A percentile compares a stretch with the other conserved stretches of the same genome.
Conservation (phyloP, 2,797 vertebrate species). For the Eulemur albifrons region DNA sequence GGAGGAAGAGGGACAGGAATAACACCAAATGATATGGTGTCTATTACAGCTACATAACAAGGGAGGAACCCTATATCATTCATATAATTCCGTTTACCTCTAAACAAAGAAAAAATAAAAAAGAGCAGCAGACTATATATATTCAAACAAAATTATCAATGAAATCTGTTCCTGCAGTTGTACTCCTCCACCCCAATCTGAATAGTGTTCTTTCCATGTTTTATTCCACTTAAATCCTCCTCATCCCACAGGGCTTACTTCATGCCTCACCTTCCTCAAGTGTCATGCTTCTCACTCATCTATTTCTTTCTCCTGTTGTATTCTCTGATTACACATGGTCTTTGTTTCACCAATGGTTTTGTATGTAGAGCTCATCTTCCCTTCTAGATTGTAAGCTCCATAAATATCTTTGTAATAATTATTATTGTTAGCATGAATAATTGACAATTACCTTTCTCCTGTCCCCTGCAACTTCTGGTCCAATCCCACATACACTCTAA, state of each 20-base stretch:
- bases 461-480: not conserved
- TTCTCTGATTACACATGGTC: not conserved
- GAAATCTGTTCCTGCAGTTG: not conserved
- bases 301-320: not conserved
- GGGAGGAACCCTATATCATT: not conserved
- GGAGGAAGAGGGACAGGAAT: not conserved
- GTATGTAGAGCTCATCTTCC: not conserved
- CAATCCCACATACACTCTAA: not conserved
- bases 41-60: not conserved
- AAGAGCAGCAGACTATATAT: not conserved
- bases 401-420: constrained; percentile 6
- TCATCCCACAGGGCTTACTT: not conserved
- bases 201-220: not conserved
- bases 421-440: not conserved
- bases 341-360: not conserved
- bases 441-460: not conserved
- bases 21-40: not conserved
- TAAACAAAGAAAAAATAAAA: not conserved
- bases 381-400: not conserved
- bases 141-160: not conserved
- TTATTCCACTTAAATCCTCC: not conserved
- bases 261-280: not conserved
- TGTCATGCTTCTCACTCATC: not conserved
- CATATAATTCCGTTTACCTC: not conserved
- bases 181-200: not conserved